Base-by-base conservation (phyloP, 2,113 vertebrate genomes). In the Galeopterus variegatus region DNA sequence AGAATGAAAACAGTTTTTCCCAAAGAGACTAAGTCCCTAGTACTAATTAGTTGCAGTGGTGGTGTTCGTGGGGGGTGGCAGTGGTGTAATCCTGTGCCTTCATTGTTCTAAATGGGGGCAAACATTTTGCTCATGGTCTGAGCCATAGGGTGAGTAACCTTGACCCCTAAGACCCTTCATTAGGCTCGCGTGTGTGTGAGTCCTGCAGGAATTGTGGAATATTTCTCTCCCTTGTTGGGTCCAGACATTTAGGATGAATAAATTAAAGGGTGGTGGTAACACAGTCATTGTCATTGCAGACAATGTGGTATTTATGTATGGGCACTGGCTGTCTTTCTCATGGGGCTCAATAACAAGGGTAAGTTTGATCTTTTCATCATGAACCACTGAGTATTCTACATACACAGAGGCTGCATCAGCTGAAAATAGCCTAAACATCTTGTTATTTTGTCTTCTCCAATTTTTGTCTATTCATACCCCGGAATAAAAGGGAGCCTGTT, bases 1-100 rank as follows among this genome's bases (percentile, higher is more conserved):
- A 90, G 94, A 98, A 96, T 92, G 96, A 96, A 96, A 95, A 97
- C 75, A 96, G 79, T 95, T 97, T 95, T 96, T 90, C 94, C 93
- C 90, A 94, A 95, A 97, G 93, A 96, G 96, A 88, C 90, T 82
- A 97, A 97, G 96, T 97, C 87, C 67, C 88, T 92, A 52, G 73
- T 75, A 84, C 86, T 97, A 92, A 96, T 96, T 95, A 84, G 93
- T 48, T 17, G 58, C 54, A 14, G 58, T 90, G 65, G 75, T 83
- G 82, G 76, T 31, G 9, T 36, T 72, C 28, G 23, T 77, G 70
- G 28, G 9, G 33, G 93, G 54, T n/a, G 1, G 15, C 62, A 77
- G 36, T 45, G 54, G 80, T 70, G 60, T 18, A 69, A 72, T 69
- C 64, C 69, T 48, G 41, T 81, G 88, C 12, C 77, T 94, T 64